These are phyloP conservation scores for Dendronephthya gigantea DNA, from an alignment of 64 coral and sea anemone species.

Conservation along the genomic window DNA sequence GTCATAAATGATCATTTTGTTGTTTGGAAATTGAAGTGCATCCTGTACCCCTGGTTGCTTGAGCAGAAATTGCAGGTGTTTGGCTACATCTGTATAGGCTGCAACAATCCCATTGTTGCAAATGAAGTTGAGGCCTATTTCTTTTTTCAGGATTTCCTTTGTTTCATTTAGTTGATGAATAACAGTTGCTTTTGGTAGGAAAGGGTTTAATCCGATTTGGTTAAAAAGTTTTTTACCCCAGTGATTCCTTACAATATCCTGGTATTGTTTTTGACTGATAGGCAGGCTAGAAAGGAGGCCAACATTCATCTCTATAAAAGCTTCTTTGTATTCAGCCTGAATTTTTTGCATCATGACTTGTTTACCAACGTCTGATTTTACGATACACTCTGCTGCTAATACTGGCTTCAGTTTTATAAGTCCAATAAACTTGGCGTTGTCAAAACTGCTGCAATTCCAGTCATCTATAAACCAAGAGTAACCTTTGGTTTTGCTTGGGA, in stretches of 20 bases:
- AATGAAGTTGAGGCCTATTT: constrained; percentile 32
- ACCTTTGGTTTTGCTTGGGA: neutral
- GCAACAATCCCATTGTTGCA: neutral
- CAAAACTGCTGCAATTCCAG: neutral
- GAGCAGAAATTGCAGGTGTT: constrained; percentile 38
- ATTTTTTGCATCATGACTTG: neutral
- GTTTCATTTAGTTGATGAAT: constrained; percentile 16
- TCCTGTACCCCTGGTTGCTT: constrained; percentile 36
- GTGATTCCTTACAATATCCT: constrained; percentile 33
- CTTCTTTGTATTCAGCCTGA: constrained; percentile 19
- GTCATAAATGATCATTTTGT: constrained; percentile 33
- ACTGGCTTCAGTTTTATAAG: constrained; percentile 15
- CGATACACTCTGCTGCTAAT: neutral
- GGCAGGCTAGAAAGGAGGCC: neutral
- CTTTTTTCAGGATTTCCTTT: constrained; percentile 12
- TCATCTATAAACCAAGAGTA: constrained; percentile 16
- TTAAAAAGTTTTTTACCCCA: constrained; percentile 24
- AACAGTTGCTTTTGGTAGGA: constrained; percentile 31
- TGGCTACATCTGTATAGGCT: constrained; percentile 31
- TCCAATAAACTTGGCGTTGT: constrained; percentile 7
- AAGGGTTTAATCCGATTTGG: constrained; percentile 21
- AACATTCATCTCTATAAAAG: constrained; percentile 26
- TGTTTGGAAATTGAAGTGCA: constrained; percentile 22
- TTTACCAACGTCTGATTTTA: constrained; percentile 8
- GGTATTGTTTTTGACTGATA: constrained; percentile 41